These are phyloP conservation scores for Deilephila elpenor DNA, from an alignment of 2,888 invertebrate genomes.

Conservation along the genomic window DNA sequence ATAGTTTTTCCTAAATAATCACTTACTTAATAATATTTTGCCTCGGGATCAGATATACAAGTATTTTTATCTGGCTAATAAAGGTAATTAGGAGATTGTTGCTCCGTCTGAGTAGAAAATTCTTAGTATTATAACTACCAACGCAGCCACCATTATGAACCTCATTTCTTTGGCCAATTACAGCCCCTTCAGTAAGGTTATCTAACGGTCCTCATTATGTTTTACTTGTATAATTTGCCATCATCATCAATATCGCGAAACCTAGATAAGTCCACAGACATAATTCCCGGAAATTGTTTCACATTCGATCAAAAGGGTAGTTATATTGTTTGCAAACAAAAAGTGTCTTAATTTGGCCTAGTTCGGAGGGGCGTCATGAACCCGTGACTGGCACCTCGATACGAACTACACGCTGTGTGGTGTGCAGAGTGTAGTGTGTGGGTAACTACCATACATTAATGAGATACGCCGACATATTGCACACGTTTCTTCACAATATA, in stretches of 20 bases:
- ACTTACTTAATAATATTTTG: too few species aligned
- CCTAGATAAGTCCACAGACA: background rate
- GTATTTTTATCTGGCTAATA: background rate
- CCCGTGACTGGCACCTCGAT: background rate
- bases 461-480: conserved; percentile 21
- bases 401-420: background rate
- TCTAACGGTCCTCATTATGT: background rate
- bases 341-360: background rate
- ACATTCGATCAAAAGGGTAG: background rate
- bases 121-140: background rate
- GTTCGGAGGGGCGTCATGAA: background rate
- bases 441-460: conserved; percentile 8
- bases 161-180: background rate
- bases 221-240: background rate
- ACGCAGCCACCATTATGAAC: background rate
- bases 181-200: background rate
- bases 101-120: background rate
- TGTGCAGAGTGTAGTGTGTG: background rate
- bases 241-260: background rate
- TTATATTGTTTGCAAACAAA: background rate
- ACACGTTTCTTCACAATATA: conserved; percentile 13
- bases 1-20: too few species aligned
- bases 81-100: background rate
- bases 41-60: background rate
- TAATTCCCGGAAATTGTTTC: background rate